Evolutionary conservation across 2,113 vertebrate genomes (phyloP).

Genomic region (Hippoglossus stenolepis): DNA sequence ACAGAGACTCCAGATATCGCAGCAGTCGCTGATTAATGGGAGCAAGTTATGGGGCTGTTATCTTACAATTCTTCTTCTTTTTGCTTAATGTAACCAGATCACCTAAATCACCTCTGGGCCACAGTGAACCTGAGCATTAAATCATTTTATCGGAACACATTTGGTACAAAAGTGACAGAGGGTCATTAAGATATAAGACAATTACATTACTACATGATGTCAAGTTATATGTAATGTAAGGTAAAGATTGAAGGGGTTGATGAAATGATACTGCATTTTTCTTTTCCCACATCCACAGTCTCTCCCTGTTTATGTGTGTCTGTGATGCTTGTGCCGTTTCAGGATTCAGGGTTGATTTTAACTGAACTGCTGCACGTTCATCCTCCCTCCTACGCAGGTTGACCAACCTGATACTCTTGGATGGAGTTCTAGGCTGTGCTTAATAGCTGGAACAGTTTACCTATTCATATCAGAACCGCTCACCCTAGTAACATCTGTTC

Average conservation of each 20-base stretch:
- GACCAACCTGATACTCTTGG: too few species aligned
- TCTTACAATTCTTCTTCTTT: slow-evolving; percentile 10
- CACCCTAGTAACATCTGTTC: too few species aligned
- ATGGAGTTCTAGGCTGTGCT: too few species aligned
- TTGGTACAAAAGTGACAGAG: neutral
- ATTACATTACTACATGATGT: neutral
- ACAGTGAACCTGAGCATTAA: neutral
- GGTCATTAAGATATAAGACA: neutral
- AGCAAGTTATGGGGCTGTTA: too few species aligned
- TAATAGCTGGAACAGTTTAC: too few species aligned
- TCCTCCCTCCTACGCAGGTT: neutral
- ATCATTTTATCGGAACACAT: neutral
- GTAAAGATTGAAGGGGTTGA: neutral
- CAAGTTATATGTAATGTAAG: neutral
- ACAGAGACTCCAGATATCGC: neutral
- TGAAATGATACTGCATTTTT: neutral
- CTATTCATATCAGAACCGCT: too few species aligned
- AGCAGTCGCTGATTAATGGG: slow-evolving; percentile 7
- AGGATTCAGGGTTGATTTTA: too few species aligned
- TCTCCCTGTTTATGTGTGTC: neutral
- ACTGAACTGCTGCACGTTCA: too few species aligned
- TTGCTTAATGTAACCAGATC: neutral
- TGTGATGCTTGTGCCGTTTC: too few species aligned
- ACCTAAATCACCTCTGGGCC: slow-evolving; percentile 5
- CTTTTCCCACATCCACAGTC: neutral